Evolutionary conservation across 1,140 invertebrate species (phyloP).

Genomic region (Diabrotica undecimpunctata): DNA sequence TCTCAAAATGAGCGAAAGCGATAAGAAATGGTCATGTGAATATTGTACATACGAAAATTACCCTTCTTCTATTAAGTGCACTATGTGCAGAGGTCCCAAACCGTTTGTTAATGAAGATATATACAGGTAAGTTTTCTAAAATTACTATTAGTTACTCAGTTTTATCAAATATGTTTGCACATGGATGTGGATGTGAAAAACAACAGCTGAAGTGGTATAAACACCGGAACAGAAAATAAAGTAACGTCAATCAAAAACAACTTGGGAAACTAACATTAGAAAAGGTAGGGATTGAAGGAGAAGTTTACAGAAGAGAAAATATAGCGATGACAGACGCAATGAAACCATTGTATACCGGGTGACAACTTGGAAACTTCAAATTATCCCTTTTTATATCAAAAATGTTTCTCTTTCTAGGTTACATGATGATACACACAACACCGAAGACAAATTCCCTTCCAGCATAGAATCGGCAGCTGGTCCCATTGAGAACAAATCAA

Average conservation of each 20-base stretch:
- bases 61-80: constrained; percentile 79
- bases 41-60: constrained; percentile 95
- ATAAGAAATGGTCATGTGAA: constrained; percentile 87
- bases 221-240: too few relatives aligned
- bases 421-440: constrained; percentile 36
- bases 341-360: too few relatives aligned
- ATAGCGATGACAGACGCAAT: too few relatives aligned
- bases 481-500: constrained; percentile 28
- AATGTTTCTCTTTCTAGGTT: background rate
- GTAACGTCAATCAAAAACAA: too few relatives aligned
- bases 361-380: too few relatives aligned
- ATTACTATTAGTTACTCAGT: background rate
- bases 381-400: too few relatives aligned
- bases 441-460: constrained; percentile 21
- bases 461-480: constrained; percentile 23
- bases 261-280: too few relatives aligned
- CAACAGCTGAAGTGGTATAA: too few relatives aligned
- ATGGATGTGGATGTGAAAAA: too few relatives aligned
- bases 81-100: constrained; percentile 82
- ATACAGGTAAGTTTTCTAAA: constrained; percentile 53
- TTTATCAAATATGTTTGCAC: too few relatives aligned
- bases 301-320: too few relatives aligned
- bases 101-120: constrained; percentile 78
- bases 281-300: too few relatives aligned
- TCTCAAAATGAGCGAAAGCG: constrained; percentile 57